A percentile compares a stretch with the other conserved stretches of the same genome.
Conservation (phyloP, 2,888 invertebrate species). For the Neoascia interrupta region DNA sequence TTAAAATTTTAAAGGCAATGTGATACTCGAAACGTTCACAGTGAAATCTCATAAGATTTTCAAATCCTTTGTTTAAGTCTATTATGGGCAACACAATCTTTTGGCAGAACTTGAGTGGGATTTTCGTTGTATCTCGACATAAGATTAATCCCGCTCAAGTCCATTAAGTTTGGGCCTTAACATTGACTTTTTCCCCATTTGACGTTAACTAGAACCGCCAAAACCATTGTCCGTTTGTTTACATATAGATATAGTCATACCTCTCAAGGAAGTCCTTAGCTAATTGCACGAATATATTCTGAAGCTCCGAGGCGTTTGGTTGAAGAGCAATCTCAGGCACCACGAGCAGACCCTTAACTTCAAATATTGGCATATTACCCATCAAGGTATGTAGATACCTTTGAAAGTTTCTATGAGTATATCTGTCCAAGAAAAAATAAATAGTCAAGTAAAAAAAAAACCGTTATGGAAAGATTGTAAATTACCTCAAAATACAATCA, state of each 20-base stretch:
- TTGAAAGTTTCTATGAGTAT: constrained; percentile 86
- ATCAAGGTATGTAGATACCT: constrained; percentile 83
- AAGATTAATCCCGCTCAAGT: no score
- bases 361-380: constrained; percentile 84
- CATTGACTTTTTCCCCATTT: no score
- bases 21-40: no score
- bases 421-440: constrained; percentile 76
- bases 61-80: no score
- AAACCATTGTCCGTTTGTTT: no score
- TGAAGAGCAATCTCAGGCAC: constrained; percentile 88
- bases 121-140: no score
- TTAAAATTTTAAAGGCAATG: no score
- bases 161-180: no score
- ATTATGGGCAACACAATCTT: no score
- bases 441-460: not conserved
- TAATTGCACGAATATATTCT: constrained; percentile 87
- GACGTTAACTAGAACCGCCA: no score
- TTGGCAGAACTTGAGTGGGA: no score
- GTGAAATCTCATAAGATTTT: no score
- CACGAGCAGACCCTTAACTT: constrained; percentile 88
- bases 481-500: constrained; percentile 83
- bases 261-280: constrained; percentile 89
- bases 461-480: not conserved
- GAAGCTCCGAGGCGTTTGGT: constrained; percentile 88
- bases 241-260: constrained; percentile 76